phyloP scores from a whole-genome alignment of 2,888 invertebrate species.

The Tenthredo livida region DNA sequence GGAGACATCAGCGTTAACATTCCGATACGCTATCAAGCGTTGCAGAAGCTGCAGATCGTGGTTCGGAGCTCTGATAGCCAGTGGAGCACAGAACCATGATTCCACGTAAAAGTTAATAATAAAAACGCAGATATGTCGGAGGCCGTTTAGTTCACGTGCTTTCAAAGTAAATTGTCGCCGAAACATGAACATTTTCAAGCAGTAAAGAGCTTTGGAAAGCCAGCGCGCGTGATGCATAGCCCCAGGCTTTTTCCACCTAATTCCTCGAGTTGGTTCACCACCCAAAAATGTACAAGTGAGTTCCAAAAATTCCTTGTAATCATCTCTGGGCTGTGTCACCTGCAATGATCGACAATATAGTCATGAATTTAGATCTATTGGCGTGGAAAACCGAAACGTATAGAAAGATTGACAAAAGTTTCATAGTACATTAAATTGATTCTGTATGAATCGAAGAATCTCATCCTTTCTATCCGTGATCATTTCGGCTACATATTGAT shows the following conservation, averaged over 20 bases:
- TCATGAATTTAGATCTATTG: too few species aligned
- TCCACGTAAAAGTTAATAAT: not conserved
- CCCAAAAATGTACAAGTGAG: constrained; percentile 46
- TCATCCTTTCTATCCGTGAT: not conserved
- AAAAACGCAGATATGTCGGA: not conserved
- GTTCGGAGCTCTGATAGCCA: not conserved
- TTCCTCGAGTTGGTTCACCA: not conserved
- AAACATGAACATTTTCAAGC: constrained; percentile 52
- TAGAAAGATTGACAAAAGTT: not conserved
- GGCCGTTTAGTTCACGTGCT: not conserved
- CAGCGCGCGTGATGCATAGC: constrained; percentile 51
- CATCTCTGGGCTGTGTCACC: not conserved
- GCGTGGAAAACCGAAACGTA: too few species aligned
- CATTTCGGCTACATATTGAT: not conserved
- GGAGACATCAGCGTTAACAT: not conserved
- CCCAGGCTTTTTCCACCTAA: constrained; percentile 8
- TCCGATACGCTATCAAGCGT: not conserved
- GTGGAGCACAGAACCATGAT: not conserved
- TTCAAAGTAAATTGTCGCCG: not conserved
- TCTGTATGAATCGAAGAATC: not conserved
- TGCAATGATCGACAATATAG: not conserved
- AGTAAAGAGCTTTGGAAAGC: constrained; percentile 50
- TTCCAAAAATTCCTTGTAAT: constrained; percentile 40
- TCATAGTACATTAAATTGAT: not conserved
- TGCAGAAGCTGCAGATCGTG: not conserved